A percentile compares a stretch with the other conserved stretches of the same genome.
Conservation (phyloP, 2,888 invertebrate species). For the Drosophila atroscutellata region DNA sequence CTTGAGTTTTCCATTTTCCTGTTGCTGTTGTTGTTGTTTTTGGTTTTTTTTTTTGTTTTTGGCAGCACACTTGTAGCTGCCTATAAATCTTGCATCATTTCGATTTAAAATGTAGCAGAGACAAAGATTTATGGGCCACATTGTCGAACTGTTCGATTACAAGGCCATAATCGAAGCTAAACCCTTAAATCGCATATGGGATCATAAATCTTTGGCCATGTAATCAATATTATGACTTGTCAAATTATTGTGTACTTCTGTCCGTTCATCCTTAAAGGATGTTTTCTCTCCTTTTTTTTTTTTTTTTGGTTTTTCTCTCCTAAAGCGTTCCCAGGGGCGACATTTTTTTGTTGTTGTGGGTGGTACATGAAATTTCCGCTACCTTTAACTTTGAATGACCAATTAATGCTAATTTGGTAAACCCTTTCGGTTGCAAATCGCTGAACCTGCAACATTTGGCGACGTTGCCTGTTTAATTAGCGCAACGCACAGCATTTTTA, state of each 20-base stretch:
- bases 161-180: slow-evolving; percentile 82
- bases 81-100: slow-evolving; percentile 69
- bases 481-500: slow-evolving; percentile 60
- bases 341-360: slow-evolving; percentile 34
- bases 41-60: slow-evolving; percentile 1
- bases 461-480: slow-evolving; percentile 59
- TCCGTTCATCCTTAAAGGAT: slow-evolving; percentile 50
- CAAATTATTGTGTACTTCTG: slow-evolving; percentile 74
- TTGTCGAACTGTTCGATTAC: slow-evolving; percentile 85
- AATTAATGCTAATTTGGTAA: slow-evolving; percentile 73
- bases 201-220: slow-evolving; percentile 68
- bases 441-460: slow-evolving; percentile 44
- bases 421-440: slow-evolving; percentile 58
- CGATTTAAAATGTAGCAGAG: slow-evolving; percentile 70
- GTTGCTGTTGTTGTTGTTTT: too few species aligned
- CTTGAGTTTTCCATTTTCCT: slow-evolving; percentile 37
- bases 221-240: slow-evolving; percentile 80
- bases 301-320: not conserved
- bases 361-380: slow-evolving; percentile 32
- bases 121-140: slow-evolving; percentile 83
- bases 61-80: slow-evolving; percentile 65
- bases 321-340: slow-evolving; percentile 60
- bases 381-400: slow-evolving; percentile 51
- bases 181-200: slow-evolving; percentile 67
- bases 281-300: slow-evolving; percentile 22